Conservation (phyloP, 2,113 vertebrate species). For the Brienomyrus longianalis region DNA sequence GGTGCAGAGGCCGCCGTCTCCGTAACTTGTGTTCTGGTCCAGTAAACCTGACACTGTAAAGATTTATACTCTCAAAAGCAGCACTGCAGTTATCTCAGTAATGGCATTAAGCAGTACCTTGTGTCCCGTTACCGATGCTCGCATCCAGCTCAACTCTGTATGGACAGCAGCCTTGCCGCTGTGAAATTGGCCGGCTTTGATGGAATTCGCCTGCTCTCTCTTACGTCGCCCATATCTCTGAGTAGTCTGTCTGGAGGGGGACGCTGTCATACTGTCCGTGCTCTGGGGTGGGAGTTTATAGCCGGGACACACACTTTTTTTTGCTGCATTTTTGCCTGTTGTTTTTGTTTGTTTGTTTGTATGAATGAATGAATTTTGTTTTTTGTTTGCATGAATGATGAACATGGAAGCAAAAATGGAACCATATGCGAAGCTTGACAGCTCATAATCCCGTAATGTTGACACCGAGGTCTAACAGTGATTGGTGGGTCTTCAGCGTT, state of each 20-base stretch:
- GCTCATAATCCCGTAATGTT: neutral
- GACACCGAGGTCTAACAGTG: neutral
- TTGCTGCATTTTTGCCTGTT: neutral
- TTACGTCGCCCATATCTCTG: neutral
- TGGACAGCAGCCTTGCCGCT: neutral
- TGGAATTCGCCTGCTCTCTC: neutral
- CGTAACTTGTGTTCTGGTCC: neutral
- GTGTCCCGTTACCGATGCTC: neutral
- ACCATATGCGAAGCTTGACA: neutral
- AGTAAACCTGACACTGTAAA: neutral
- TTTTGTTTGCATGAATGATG: neutral
- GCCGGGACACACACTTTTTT: neutral
- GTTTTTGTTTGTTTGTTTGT: neutral
- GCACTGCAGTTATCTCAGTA: neutral
- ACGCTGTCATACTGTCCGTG: neutral
- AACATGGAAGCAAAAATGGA: neutral
- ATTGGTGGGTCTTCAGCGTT: neutral
- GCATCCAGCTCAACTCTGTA: neutral
- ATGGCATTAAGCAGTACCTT: neutral
- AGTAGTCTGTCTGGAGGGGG: neutral
- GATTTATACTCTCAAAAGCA: neutral
- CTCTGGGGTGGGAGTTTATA: neutral
- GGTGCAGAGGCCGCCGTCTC: conserved; percentile 12
- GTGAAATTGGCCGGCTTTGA: neutral
- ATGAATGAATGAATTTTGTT: neutral